Conservation (phyloP, 2,888 invertebrate species). For the Calephelis perditalis region DNA sequence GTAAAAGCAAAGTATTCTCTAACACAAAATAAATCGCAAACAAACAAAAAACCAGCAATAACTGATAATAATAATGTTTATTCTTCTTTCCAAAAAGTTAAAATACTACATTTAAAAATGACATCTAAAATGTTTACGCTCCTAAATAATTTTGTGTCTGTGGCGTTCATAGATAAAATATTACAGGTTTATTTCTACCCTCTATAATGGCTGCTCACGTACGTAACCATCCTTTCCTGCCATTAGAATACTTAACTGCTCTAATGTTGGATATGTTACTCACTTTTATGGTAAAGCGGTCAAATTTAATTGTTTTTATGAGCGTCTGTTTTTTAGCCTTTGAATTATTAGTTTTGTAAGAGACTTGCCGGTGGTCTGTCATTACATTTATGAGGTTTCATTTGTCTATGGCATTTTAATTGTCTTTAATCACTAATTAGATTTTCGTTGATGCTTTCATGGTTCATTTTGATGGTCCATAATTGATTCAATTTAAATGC, state of each 20-base stretch:
- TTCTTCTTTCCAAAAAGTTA: no score
- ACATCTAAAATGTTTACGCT: no score
- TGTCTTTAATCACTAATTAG: conserved; percentile 38
- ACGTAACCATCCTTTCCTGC: conserved; percentile 60
- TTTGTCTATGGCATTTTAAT: conserved; percentile 58
- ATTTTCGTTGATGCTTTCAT: conserved; percentile 25
- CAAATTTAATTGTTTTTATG: conserved; percentile 75
- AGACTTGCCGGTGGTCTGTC: conserved; percentile 60
- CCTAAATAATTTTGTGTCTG: no score
- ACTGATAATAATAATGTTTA: no score
- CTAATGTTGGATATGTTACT: conserved; percentile 68
- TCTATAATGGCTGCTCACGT: conserved; percentile 45
- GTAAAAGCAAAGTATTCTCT: no score
- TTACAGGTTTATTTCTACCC: conserved; percentile 34
- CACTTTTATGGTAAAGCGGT: conserved; percentile 74
- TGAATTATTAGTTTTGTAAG: conserved; percentile 60
- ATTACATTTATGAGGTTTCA: conserved; percentile 43
- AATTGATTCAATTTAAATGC: conserved; percentile 23
- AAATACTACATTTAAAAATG: no score
- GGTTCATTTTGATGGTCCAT: conserved; percentile 22
- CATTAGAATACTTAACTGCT: conserved; percentile 73
- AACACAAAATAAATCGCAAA: no score
- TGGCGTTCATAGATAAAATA: conserved; percentile 23
- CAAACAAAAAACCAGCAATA: no score
- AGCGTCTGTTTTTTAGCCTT: conserved; percentile 62